Evolutionary conservation across 2,113 vertebrate genomes (phyloP).

Genomic region (Carlito syrichta): DNA sequence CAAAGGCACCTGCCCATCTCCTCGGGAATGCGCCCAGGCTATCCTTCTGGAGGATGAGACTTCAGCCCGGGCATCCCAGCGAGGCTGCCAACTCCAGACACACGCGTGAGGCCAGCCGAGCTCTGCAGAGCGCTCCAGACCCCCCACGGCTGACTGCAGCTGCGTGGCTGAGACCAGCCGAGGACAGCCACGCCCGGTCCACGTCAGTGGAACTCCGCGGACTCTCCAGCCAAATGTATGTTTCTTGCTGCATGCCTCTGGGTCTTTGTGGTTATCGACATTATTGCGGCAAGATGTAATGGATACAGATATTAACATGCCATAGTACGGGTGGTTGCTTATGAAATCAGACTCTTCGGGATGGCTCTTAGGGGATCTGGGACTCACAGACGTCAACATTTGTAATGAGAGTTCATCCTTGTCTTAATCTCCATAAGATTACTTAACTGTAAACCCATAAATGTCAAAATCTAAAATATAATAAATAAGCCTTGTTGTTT

Average conservation of each 20-base stretch:
- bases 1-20: neutral
- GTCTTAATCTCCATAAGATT: neutral
- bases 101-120: rapidly evolving
- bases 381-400: neutral
- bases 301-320: neutral
- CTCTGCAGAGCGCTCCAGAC: neutral
- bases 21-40: rapidly evolving
- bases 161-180: rapidly evolving
- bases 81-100: neutral
- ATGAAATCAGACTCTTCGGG: neutral
- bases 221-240: neutral
- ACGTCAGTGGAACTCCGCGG: neutral
- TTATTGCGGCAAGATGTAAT: neutral
- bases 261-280: neutral
- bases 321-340: neutral
- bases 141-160: rapidly evolving
- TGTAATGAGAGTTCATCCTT: neutral
- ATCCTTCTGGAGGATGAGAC: neutral
- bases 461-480: neutral
- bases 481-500: constrained; percentile 6
- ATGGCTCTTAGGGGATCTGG: neutral
- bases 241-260: neutral
- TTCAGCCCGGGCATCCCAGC: neutral
- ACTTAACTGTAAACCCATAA: neutral
- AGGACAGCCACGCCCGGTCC: neutral